Conservation (phyloP, 1,140 invertebrate species). For the Eufriesea mexicana region DNA sequence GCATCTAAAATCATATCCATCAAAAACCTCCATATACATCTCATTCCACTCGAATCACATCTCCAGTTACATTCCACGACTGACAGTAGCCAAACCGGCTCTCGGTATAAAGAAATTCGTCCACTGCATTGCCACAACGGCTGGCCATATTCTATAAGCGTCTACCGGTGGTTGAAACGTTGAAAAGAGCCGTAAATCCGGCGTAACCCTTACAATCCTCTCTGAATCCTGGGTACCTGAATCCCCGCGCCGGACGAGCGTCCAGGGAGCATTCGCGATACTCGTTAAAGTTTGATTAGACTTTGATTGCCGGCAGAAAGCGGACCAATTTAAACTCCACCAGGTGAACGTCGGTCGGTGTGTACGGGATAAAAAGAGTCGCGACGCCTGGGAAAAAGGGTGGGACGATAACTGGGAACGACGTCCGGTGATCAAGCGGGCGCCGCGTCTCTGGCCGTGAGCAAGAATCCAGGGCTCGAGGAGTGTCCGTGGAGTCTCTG, state of each 20-base stretch:
- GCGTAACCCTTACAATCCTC: slow-evolving; percentile 28
- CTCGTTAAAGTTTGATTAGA: slow-evolving; percentile 76
- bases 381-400: not conserved
- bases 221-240: slow-evolving; percentile 19
- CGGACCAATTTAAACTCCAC: slow-evolving; percentile 64
- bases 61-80: not conserved
- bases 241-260: slow-evolving; percentile 49
- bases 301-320: slow-evolving; percentile 71
- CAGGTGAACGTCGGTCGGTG: slow-evolving; percentile 12
- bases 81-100: not conserved
- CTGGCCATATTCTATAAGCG: not conserved
- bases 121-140: no score
- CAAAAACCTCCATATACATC: no score
- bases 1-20: no score
- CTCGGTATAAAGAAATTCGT: slow-evolving; percentile 1
- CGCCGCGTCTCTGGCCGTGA: slow-evolving; percentile 30
- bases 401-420: slow-evolving; percentile 28
- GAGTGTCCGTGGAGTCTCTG: not conserved
- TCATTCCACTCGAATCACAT: not conserved
- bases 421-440: slow-evolving; percentile 47
- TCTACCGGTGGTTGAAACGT: slow-evolving; percentile 38
- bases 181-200: slow-evolving; percentile 58
- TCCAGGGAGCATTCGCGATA: slow-evolving; percentile 63
- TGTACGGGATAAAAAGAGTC: slow-evolving; percentile 8
- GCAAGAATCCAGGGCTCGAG: slow-evolving; percentile 47